Percentiles rank a stretch among this genome's conserved stretches.
phyloP scores from a whole-genome alignment of 1,140 invertebrate species.

The Leptinotarsa lineolata region DNA sequence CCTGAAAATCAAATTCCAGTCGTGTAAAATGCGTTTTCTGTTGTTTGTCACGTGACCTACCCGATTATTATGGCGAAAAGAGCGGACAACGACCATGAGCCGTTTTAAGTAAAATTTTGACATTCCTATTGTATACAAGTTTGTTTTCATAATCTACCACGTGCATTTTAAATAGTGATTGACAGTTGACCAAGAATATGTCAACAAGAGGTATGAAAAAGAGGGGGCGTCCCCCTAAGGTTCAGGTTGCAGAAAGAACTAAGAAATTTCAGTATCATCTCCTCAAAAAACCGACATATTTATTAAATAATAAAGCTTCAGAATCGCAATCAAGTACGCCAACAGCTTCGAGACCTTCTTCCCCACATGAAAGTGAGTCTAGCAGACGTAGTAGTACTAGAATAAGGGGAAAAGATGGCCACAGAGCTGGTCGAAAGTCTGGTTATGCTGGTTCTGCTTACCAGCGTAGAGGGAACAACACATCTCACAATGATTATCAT shows the following conservation, averaged over 20 bases:
- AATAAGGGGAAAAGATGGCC: slow-evolving; percentile 63
- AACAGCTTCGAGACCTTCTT: slow-evolving; percentile 73
- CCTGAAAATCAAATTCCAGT: slow-evolving; percentile 15
- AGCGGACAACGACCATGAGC: slow-evolving; percentile 61
- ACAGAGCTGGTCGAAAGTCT: slow-evolving; percentile 62
- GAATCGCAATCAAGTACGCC: slow-evolving; percentile 78
- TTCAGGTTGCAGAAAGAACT: slow-evolving; percentile 78
- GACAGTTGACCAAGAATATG: slow-evolving; percentile 64
- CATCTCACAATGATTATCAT: slow-evolving; percentile 71
- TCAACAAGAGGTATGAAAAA: slow-evolving; percentile 83
- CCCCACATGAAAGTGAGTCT: slow-evolving; percentile 72
- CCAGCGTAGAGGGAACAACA: slow-evolving; percentile 72
- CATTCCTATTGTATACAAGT: slow-evolving; percentile 68
- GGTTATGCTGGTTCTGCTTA: slow-evolving; percentile 64
- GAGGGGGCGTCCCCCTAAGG: slow-evolving; percentile 86
- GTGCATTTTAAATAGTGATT: slow-evolving; percentile 54
- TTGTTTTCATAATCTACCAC: slow-evolving; percentile 59
- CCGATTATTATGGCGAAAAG: slow-evolving; percentile 65
- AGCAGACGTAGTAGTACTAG: slow-evolving; percentile 67
- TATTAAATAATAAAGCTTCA: slow-evolving; percentile 70
- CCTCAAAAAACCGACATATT: slow-evolving; percentile 90
- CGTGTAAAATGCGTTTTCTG: slow-evolving; percentile 54
- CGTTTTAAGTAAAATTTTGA: slow-evolving; percentile 62
- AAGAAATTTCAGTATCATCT: slow-evolving; percentile 85
- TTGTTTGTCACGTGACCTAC: slow-evolving; percentile 65